These are phyloP conservation scores for Squalus acanthias DNA, from an alignment of 2,797 vertebrate species.

Conservation along the genomic window DNA sequence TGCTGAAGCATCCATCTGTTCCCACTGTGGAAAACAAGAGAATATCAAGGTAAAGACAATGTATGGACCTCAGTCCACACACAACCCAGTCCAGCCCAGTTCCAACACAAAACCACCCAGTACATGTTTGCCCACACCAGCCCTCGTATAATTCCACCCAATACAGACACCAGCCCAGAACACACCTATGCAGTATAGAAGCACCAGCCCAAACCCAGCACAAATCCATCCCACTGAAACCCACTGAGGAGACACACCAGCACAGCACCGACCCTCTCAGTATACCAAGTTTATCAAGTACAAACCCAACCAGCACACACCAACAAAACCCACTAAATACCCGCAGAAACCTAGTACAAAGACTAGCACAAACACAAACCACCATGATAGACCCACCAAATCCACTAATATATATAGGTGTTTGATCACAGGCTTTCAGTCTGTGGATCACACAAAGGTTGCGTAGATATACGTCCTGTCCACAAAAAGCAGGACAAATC, in stretches of 20 bases:
- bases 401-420: background rate
- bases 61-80: background rate
- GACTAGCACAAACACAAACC: background rate
- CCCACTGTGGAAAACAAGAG: background rate
- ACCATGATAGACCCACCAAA: background rate
- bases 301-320: background rate
- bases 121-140: background rate
- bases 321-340: background rate
- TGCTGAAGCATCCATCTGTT: slow-evolving; percentile 9
- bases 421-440: background rate
- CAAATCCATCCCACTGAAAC: background rate
- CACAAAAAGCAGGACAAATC: background rate
- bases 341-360: background rate
- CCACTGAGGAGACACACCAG: background rate
- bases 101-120: background rate
- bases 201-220: background rate
- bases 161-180: too few relatives aligned
- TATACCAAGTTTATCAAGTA: background rate
- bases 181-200: background rate
- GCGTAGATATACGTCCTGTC: background rate
- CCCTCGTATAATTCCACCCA: background rate
- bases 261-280: background rate
- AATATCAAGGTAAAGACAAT: background rate
- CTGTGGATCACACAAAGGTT: background rate
- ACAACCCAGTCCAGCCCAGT: background rate